Conservation (phyloP, 2,888 invertebrate species). For the Drosophila vallismaia region DNA sequence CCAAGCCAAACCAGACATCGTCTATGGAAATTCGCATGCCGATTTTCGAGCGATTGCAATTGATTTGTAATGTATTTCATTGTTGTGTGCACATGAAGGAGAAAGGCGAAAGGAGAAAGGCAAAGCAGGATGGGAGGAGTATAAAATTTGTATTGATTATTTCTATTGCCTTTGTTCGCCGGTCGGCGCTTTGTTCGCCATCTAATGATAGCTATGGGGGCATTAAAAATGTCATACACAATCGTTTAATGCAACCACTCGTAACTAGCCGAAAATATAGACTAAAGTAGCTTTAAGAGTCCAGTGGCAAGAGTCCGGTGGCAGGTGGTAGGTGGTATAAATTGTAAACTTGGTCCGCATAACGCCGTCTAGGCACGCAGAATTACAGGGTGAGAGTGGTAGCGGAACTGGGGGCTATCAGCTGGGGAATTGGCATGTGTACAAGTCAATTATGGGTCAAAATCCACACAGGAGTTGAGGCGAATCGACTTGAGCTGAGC, state of each 20-base stretch:
- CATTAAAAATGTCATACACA: slow-evolving; percentile 75
- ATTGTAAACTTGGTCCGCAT: slow-evolving; percentile 48
- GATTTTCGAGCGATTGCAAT: slow-evolving; percentile 80
- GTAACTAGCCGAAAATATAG: slow-evolving; percentile 23
- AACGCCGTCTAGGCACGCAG: slow-evolving; percentile 66
- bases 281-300: slow-evolving; percentile 28
- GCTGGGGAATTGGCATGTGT: slow-evolving; percentile 65
- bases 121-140: slow-evolving; percentile 40
- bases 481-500: slow-evolving; percentile 28
- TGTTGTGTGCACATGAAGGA: slow-evolving; percentile 52
- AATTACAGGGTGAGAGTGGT: neutral
- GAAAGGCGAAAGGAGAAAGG: neutral
- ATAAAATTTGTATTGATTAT: slow-evolving; percentile 79
- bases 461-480: slow-evolving; percentile 69
- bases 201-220: slow-evolving; percentile 78
- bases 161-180: slow-evolving; percentile 77
- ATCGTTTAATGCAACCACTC: slow-evolving; percentile 27
- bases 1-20: slow-evolving; percentile 66
- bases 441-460: slow-evolving; percentile 80
- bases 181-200: slow-evolving; percentile 72
- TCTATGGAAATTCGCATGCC: slow-evolving; percentile 78
- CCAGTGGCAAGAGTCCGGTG: slow-evolving; percentile 16
- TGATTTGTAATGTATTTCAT: slow-evolving; percentile 80
- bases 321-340: slow-evolving; percentile 16
- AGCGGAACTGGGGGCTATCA: slow-evolving; percentile 13